phyloP scores from a whole-genome alignment of 2,113 vertebrate species.

The Sterna hirundo region DNA sequence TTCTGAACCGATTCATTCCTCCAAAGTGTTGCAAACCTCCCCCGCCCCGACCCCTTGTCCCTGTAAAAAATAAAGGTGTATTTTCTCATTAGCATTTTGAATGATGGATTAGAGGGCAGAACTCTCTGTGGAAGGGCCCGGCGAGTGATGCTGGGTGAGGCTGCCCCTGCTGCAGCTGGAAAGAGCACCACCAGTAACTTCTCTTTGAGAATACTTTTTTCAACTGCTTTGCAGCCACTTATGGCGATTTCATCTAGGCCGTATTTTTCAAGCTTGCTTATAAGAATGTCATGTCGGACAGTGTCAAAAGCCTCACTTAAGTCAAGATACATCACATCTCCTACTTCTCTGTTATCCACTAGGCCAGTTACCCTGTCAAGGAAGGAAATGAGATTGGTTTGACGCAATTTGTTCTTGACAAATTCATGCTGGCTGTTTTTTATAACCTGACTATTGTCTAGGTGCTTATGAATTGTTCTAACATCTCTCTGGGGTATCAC shows the following conservation, averaged over 20 bases:
- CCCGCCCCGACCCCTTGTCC: rapidly evolving
- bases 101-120: background rate
- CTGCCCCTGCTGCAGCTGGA: background rate
- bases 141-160: background rate
- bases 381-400: slow-evolving; percentile 37
- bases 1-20: background rate
- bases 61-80: background rate
- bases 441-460: slow-evolving; percentile 58
- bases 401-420: slow-evolving; percentile 52
- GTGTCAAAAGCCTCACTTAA: slow-evolving; percentile 57
- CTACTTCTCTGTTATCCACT: slow-evolving; percentile 13
- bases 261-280: slow-evolving; percentile 57
- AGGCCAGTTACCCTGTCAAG: slow-evolving; percentile 45
- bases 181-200: background rate
- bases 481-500: slow-evolving; percentile 6
- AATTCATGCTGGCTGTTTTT: slow-evolving; percentile 55
- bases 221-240: slow-evolving; percentile 7
- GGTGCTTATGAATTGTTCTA: slow-evolving; percentile 32
- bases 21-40: background rate
- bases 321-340: slow-evolving; percentile 64
- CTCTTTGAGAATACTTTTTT: background rate
- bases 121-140: rapidly evolving
- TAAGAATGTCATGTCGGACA: slow-evolving; percentile 58
- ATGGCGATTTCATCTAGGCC: slow-evolving; percentile 9
- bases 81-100: background rate